Evolutionary conservation across 1,140 invertebrate genomes (phyloP).

Genomic region (Drosophila sulfurigaster): DNA sequence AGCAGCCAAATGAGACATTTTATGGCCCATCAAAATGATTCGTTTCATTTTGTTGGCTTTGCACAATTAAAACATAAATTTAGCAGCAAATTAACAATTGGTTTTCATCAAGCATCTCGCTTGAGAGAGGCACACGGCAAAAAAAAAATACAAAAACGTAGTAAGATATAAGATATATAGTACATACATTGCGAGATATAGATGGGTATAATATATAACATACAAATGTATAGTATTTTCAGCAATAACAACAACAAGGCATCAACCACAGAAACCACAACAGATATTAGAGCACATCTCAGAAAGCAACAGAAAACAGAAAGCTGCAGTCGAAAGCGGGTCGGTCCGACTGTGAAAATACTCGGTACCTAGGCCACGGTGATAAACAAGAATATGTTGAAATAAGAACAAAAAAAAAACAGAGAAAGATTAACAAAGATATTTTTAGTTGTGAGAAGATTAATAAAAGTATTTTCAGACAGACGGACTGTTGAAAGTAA

Average conservation of each 20-base stretch:
- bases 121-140: conserved; percentile 2
- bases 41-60: conserved; percentile 1
- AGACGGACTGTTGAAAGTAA: too few relatives aligned
- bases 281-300: conserved; percentile 22
- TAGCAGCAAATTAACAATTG: conserved; percentile 37
- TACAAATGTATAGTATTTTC: conserved; percentile 9
- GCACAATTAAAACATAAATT: conserved; percentile 44
- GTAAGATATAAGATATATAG: not conserved
- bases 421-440: not conserved
- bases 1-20: conserved; percentile 50
- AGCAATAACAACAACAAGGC: conserved; percentile 31
- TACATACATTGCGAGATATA: conserved; percentile 1
- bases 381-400: not conserved
- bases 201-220: conserved; percentile 13
- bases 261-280: conserved; percentile 41
- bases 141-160: conserved; percentile 15
- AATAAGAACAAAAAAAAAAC: not conserved
- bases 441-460: not conserved
- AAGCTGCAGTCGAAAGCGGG: conserved; percentile 1
- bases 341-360: not conserved
- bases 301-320: conserved; percentile 8
- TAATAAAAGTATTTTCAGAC: too few relatives aligned
- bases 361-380: not conserved
- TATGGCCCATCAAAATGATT: conserved; percentile 39
- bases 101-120: conserved; percentile 27